These are phyloP conservation scores for Lepidotrigona ventralis DNA, from an alignment of 1,140 invertebrate genomes.

Conservation along the genomic window DNA sequence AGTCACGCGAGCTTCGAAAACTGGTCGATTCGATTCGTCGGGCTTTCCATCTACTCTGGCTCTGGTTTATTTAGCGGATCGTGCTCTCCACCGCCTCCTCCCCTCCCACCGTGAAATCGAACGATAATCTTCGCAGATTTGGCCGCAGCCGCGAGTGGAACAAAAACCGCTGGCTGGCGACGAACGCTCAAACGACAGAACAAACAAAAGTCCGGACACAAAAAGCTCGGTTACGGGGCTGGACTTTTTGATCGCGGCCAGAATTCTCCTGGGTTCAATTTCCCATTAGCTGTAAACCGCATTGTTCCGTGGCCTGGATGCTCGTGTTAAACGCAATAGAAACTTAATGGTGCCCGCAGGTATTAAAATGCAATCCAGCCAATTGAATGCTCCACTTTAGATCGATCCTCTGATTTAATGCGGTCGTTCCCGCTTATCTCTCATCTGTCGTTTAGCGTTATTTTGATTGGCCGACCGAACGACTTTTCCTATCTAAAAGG, in stretches of 20 bases:
- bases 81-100: background rate
- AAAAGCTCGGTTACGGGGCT: conserved; percentile 11
- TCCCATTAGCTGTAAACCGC: conserved; percentile 40
- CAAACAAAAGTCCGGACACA: background rate
- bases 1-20: background rate
- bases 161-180: background rate
- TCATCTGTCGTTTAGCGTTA: background rate
- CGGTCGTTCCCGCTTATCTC: background rate
- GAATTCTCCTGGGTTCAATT: conserved; percentile 25
- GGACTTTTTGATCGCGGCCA: conserved; percentile 23
- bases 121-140: conserved; percentile 28
- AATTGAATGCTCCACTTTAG: conserved; percentile 30
- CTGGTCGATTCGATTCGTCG: background rate
- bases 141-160: too few species aligned
- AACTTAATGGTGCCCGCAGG: conserved; percentile 31
- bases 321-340: conserved; percentile 31
- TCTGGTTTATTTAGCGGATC: background rate
- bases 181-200: background rate
- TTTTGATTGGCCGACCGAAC: background rate
- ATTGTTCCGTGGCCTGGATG: conserved; percentile 21
- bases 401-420: conserved; percentile 23
- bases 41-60: background rate
- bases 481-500: background rate
- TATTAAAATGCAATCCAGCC: conserved; percentile 37
- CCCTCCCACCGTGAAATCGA: background rate